Conservation (phyloP, 2,797 vertebrate species). For the Eulemur rubriventer region DNA sequence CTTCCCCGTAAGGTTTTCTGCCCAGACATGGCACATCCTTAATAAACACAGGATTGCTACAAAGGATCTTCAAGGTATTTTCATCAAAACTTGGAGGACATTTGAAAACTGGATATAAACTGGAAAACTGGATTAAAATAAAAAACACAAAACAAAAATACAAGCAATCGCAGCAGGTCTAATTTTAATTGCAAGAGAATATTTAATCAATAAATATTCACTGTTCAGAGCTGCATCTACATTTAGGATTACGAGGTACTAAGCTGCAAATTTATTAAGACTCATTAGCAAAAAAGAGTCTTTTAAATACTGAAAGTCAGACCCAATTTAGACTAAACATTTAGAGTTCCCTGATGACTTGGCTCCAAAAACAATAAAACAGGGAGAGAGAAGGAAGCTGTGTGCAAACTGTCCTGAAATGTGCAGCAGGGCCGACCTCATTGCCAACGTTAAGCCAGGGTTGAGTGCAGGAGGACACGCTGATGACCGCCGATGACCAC, state of each 20-base stretch:
- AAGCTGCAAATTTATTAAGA: conserved; percentile 79
- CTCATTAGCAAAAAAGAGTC: conserved; percentile 81
- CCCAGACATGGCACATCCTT: neutral
- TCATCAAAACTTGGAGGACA: neutral
- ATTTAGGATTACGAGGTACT: conserved; percentile 70
- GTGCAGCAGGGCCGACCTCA: conserved; percentile 57
- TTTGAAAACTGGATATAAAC: neutral
- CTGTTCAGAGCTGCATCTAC: conserved; percentile 62
- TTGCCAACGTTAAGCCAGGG: conserved; percentile 60
- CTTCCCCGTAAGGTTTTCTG: accelerated
- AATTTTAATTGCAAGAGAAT: conserved; percentile 70
- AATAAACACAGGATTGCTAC: neutral
- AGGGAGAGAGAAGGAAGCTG: conserved; percentile 67
- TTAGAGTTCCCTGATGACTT: conserved; percentile 69
- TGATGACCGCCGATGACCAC: neutral
- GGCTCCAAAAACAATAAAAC: conserved; percentile 44
- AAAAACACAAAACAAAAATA: conserved; percentile 1
- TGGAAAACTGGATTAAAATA: neutral
- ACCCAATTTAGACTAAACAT: conserved; percentile 80
- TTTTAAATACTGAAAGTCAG: conserved; percentile 82
- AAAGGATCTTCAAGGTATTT: neutral
- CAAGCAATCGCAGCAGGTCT: conserved; percentile 41
- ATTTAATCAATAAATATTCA: conserved; percentile 73
- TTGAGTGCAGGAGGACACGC: conserved; percentile 54
- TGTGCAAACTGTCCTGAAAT: conserved; percentile 68